Conservation (phyloP, 2,888 invertebrate species). For the Xanthia icteritia region DNA sequence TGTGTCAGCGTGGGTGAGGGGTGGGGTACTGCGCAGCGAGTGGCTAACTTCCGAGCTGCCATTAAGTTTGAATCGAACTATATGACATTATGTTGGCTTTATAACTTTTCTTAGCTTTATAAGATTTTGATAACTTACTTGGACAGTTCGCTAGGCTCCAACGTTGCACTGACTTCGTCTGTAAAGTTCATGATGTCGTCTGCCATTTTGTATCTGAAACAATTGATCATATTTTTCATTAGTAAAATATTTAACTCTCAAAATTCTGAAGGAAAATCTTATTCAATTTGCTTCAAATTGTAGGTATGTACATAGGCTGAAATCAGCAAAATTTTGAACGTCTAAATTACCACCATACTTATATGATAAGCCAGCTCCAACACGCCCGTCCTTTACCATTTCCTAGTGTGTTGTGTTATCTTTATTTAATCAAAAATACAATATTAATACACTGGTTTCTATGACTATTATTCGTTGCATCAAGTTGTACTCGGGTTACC, state of each 20-base stretch:
- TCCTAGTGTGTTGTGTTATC: neutral
- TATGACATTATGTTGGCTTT: no score
- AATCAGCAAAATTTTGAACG: neutral
- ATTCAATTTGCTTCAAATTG: neutral
- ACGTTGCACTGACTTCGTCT: constrained; percentile 70
- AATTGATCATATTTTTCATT: constrained; percentile 49
- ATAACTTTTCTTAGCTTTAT: neutral
- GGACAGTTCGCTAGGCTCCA: constrained; percentile 77
- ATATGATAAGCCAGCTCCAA: neutral
- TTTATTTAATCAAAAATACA: neutral
- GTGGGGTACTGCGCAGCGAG: no score
- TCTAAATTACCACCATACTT: neutral
- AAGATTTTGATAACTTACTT: constrained; percentile 72
- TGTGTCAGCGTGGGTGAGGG: no score
- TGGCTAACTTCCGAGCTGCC: no score
- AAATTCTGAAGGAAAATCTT: neutral
- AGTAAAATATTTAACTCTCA: neutral
- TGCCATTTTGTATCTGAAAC: constrained; percentile 78
- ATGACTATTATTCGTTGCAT: constrained; percentile 19
- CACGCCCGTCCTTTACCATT: neutral
- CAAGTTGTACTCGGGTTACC: constrained; percentile 58
- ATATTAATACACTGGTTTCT: no score
- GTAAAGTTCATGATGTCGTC: constrained; percentile 75
- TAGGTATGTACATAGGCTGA: neutral
- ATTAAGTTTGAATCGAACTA: no score